A percentile compares a stretch with the other conserved stretches of the same genome.
phyloP scores from a whole-genome alignment of 1,140 invertebrate genomes.

The Lethrus apterus region DNA sequence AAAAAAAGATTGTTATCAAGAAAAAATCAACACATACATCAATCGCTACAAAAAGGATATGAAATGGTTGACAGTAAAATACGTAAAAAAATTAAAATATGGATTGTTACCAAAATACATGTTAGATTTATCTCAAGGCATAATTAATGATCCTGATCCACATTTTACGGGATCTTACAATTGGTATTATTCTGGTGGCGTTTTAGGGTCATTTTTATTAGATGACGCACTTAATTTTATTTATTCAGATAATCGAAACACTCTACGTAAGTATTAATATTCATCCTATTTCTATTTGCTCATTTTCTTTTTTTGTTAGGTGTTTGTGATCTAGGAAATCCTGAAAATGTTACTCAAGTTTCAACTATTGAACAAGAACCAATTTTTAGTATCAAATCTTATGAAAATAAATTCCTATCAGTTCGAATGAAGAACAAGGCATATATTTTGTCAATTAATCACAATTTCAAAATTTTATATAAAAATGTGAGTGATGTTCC shows the following conservation, averaged over 20 bases:
- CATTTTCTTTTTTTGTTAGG: no score
- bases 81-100: slow-evolving; percentile 4
- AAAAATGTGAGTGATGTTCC: no score
- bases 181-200: slow-evolving; percentile 13
- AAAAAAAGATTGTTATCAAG: slow-evolving; percentile 6
- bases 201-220: slow-evolving; percentile 1
- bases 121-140: background rate
- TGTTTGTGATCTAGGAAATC: no score
- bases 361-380: background rate
- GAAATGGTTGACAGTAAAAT: slow-evolving; percentile 1
- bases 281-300: no score
- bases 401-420: no score
- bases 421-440: no score
- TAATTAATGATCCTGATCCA: slow-evolving; percentile 10
- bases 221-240: slow-evolving; percentile 1
- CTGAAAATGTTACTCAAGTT: no score
- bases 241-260: background rate
- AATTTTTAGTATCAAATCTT: background rate
- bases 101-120: slow-evolving; percentile 7
- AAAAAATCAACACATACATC: background rate
- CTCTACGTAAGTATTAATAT: slow-evolving; percentile 3
- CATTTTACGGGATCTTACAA: slow-evolving; percentile 10
- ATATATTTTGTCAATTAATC: no score
- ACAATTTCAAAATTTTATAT: no score
- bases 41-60: slow-evolving; percentile 2